Evolutionary conservation across 2,888 invertebrate genomes (phyloP), one percentile per base, ranked within the genome.

Genomic region (Nomada flava): DNA sequence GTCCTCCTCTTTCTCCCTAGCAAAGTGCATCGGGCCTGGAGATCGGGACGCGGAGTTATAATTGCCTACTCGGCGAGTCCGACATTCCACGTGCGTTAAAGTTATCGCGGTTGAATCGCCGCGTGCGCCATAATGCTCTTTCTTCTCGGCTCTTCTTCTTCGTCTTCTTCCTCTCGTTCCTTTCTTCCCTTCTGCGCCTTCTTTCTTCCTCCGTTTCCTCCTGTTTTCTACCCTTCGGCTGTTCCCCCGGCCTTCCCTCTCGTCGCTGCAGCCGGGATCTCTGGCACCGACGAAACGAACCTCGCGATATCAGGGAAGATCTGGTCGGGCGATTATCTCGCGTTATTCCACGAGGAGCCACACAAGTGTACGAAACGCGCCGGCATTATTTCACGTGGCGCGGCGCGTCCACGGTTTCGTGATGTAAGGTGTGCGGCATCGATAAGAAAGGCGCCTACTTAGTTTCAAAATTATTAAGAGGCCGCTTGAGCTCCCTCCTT

Each of bases 51-150:
- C 80, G 83, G 78, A 83, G 72, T 89, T 89, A 90, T 90, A 90
- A 91, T 90, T 91, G 90, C 88, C 87, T 83, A 84, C 87, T 86
- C 87, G 88, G 82, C 87, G 79, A 88, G 86, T 79, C 79, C 88
- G 76, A 82, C 90, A 89, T 90, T 90, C 90, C 90, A 76, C 82
- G 86, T 87, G 90, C 88, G 85, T 90, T 90, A 86, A 90, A 90
- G 87, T 91, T 90, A 90, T 90, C 90, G 87, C 83, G 88, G 80
- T 64, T 79, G 84, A 83, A 91, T 90, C 90, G 79, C 85, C 85
- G 88, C 83, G 75, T 76, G 81, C 79, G 83, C 87, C 85, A 87
- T 85, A 82, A 88, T 80, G 89, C 82, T 85, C 80, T 81, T 86
- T 79, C 84, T 85, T 70, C 77, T 64, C 53, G 68, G 55, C 47